Evolutionary conservation across 2,888 invertebrate species (phyloP).

Genomic region (Corythucha ciliata): DNA sequence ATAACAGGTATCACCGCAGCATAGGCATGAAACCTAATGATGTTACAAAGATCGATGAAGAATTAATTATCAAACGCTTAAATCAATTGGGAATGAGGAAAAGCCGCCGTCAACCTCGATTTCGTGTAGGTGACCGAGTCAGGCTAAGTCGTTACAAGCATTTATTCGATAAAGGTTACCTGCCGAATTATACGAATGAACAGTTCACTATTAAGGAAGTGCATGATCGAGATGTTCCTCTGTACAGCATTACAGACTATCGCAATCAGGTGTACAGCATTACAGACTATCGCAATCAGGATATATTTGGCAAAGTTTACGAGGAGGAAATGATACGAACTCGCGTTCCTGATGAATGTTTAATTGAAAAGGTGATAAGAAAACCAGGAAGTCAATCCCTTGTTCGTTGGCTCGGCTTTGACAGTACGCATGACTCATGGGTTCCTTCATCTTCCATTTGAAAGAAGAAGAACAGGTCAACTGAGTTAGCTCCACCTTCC

Average conservation of each 20-base stretch:
- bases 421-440: too few species aligned
- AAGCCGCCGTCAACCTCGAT: conserved; percentile 30
- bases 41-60: conserved; percentile 8
- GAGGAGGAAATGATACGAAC: conserved; percentile 36
- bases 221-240: conserved; percentile 29
- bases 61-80: conserved; percentile 24
- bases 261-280: background rate
- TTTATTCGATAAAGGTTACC: conserved; percentile 39
- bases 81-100: background rate
- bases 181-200: conserved; percentile 39
- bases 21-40: conserved; percentile 24
- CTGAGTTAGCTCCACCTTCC: too few species aligned
- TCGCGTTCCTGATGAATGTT: too few species aligned
- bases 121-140: conserved; percentile 38
- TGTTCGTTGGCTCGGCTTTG: too few species aligned
- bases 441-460: too few species aligned
- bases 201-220: conserved; percentile 38
- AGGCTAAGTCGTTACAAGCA: conserved; percentile 38
- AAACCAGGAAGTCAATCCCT: too few species aligned
- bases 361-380: too few species aligned
- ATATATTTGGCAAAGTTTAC: conserved; percentile 38
- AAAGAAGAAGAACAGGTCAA: too few species aligned
- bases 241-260: conserved; percentile 2
- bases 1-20: conserved; percentile 21
- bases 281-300: too few species aligned